These are phyloP conservation scores for Cacoxenus indagator DNA, from an alignment of 2,888 invertebrate species.

Conservation along the genomic window DNA sequence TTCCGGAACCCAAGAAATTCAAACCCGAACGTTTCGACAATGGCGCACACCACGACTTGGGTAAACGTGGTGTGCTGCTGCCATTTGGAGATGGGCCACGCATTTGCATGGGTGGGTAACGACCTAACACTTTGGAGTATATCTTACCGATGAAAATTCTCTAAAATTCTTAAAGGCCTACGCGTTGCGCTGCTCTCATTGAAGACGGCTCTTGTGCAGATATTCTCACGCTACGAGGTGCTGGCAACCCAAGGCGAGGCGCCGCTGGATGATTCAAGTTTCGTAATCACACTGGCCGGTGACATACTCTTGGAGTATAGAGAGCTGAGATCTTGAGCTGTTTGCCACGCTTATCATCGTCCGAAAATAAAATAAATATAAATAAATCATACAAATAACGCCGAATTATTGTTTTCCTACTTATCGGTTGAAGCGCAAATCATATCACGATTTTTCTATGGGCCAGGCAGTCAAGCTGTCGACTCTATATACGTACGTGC, in stretches of 20 bases:
- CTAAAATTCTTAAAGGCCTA: constrained; percentile 39
- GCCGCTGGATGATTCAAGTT: constrained; percentile 42
- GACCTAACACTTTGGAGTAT: neutral
- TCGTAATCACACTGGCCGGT: constrained; percentile 50
- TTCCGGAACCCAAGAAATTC: constrained; percentile 51
- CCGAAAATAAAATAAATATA: neutral
- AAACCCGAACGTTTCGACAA: constrained; percentile 63
- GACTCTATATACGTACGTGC: neutral
- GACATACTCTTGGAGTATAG: constrained; percentile 52
- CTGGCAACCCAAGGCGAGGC: constrained; percentile 26
- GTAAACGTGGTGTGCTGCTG: constrained; percentile 54
- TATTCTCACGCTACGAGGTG: constrained; percentile 50
- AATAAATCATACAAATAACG: too few species aligned
- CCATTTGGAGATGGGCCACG: constrained; percentile 68
- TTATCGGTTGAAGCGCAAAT: constrained; percentile 18
- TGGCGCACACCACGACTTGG: constrained; percentile 47
- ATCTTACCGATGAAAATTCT: neutral
- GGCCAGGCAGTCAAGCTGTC: constrained; percentile 38
- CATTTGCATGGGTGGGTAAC: constrained; percentile 57
- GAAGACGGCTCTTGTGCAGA: constrained; percentile 51
- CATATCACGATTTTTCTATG: too few species aligned
- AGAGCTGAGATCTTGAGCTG: neutral
- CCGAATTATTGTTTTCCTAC: neutral
- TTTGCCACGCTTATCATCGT: neutral
- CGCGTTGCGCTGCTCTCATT: constrained; percentile 51